A percentile compares a stretch with the other conserved stretches of the same genome.
These are phyloP conservation scores for Flexamia atlantica DNA, from an alignment of 2,888 invertebrate genomes.

Conservation along the genomic window DNA sequence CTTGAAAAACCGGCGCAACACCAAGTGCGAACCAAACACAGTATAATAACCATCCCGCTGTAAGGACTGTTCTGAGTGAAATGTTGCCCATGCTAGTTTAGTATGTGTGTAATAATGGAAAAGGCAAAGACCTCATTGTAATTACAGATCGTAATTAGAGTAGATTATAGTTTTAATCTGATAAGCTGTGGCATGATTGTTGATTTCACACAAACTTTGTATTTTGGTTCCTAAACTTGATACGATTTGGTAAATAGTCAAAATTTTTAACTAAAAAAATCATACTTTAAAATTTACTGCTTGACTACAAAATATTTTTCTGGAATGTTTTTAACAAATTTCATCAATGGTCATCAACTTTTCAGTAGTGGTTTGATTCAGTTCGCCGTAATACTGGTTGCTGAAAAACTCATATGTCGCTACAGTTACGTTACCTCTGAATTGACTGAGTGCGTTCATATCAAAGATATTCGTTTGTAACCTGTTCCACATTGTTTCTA, in stretches of 20 bases:
- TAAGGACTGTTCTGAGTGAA: neutral
- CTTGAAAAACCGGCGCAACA: neutral
- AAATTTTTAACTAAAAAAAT: no score
- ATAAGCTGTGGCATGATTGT: neutral
- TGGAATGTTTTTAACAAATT: neutral
- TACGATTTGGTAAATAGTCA: no score
- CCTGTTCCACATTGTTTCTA: conserved; percentile 32
- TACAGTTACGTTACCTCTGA: neutral
- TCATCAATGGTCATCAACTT: neutral
- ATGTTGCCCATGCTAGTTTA: neutral
- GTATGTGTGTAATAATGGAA: neutral
- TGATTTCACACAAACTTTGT: neutral
- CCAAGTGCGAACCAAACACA: neutral
- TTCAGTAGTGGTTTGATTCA: conserved; percentile 9
- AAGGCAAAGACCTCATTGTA: neutral
- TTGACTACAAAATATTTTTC: no score
- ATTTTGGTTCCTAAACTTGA: neutral
- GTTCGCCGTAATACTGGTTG: neutral
- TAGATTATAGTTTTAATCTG: neutral
- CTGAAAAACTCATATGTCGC: conserved; percentile 12
- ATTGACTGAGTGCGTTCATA: conserved; percentile 7
- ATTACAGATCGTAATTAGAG: neutral
- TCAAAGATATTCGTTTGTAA: conserved; percentile 40
- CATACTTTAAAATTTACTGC: no score
- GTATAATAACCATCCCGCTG: neutral